Evolutionary conservation across 2,113 vertebrate species (phyloP).

Genomic region (Falcunculus frontatus): DNA sequence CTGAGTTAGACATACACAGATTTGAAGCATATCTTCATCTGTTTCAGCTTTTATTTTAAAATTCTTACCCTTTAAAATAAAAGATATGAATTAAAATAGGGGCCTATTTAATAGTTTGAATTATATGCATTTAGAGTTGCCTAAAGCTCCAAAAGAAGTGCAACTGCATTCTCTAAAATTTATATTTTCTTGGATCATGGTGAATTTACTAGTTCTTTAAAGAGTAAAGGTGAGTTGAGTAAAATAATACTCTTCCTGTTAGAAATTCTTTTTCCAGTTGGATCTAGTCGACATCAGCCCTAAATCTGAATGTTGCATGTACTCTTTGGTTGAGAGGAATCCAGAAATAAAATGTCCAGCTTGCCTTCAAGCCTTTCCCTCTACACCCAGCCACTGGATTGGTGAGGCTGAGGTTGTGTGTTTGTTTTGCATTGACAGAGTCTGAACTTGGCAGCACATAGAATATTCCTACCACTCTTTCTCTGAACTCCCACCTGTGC

Average conservation of each 20-base stretch:
- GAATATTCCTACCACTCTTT: background rate
- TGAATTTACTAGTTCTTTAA: background rate
- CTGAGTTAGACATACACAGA: background rate
- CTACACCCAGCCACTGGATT: background rate
- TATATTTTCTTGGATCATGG: background rate
- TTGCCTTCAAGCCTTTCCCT: background rate
- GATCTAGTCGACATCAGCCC: background rate
- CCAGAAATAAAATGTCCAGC: background rate
- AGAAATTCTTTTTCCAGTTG: background rate
- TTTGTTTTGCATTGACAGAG: background rate
- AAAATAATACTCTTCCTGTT: background rate
- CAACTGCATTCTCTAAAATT: background rate
- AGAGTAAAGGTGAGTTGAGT: background rate
- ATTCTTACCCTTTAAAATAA: background rate
- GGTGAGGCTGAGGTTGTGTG: background rate
- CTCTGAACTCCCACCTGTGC: background rate
- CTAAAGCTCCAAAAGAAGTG: background rate
- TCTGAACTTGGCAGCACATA: background rate
- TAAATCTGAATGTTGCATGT: background rate
- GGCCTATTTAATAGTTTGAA: background rate
- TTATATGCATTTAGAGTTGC: background rate
- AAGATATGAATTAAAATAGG: background rate
- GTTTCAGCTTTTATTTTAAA: background rate
- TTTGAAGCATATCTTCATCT: background rate
- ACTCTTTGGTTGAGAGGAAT: background rate